Conservation (phyloP, 2,113 vertebrate genomes). For the Panthera leo region DNA sequence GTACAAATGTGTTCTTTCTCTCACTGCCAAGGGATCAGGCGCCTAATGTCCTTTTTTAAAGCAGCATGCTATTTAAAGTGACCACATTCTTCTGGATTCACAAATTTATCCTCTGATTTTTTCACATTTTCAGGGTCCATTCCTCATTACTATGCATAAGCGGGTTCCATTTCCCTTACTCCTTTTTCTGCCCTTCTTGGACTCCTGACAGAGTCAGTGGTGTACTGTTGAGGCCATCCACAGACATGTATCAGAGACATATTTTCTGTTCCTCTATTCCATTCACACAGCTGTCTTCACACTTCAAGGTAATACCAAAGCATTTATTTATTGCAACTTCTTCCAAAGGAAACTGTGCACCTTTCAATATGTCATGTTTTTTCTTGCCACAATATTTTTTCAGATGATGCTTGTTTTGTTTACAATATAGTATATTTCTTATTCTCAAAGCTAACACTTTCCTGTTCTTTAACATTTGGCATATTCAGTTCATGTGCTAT, state of each 20-base stretch:
- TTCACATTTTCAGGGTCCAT: background rate
- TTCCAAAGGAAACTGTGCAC: background rate
- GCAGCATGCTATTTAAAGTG: background rate
- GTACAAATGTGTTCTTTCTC: background rate
- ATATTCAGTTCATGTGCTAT: background rate
- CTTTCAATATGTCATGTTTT: background rate
- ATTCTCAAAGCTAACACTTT: background rate
- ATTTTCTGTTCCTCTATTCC: background rate
- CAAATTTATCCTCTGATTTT: background rate
- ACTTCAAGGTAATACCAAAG: background rate
- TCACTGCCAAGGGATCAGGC: background rate
- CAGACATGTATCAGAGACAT: background rate
- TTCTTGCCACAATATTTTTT: background rate
- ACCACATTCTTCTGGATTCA: background rate
- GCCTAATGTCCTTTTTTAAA: background rate
- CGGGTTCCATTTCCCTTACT: background rate
- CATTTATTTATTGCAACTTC: background rate
- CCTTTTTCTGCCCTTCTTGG: background rate
- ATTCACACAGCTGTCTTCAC: background rate
- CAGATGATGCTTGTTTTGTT: background rate
- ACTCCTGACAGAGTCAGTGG: background rate
- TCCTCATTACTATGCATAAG: background rate
- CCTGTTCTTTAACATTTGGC: background rate
- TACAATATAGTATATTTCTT: background rate
- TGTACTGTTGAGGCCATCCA: too few species aligned